Conservation (phyloP, 2,888 invertebrate genomes). For the Axea sp. region DNA sequence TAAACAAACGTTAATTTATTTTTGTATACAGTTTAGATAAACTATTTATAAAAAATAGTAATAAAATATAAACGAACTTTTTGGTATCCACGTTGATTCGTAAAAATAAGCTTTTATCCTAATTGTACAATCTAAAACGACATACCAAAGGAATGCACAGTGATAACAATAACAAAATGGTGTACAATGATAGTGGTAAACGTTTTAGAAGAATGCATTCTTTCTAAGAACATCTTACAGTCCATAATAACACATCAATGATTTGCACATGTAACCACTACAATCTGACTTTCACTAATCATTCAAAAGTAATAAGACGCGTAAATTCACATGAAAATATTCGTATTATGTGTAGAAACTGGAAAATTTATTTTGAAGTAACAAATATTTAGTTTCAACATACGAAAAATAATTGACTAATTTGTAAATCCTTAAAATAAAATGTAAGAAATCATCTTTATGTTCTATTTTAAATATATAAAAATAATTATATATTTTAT, state of each 20-base stretch:
- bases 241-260: constrained; percentile 79
- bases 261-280: constrained; percentile 81
- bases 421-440: too few species aligned
- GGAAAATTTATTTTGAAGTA: constrained; percentile 80
- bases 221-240: constrained; percentile 81
- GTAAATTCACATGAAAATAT: constrained; percentile 76
- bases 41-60: too few species aligned
- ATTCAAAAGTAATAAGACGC: constrained; percentile 81
- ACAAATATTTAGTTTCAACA: constrained; percentile 81
- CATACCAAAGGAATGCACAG: constrained; percentile 81
- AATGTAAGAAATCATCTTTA: too few species aligned
- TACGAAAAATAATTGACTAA: constrained; percentile 68
- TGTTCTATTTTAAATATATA: too few species aligned
- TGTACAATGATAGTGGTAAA: constrained; percentile 80
- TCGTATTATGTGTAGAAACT: constrained; percentile 70
- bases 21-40: too few species aligned
- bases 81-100: constrained; percentile 78
- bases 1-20: too few species aligned
- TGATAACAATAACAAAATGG: constrained; percentile 71
- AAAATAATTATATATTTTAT: too few species aligned
- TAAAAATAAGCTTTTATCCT: constrained; percentile 80
- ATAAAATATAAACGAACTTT: too few species aligned
- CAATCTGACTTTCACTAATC: constrained; percentile 79
- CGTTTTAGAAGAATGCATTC: constrained; percentile 82
- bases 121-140: constrained; percentile 82